Evolutionary conservation across 2,797 vertebrate genomes (phyloP).

Genomic region (Odontamblyopus lacepedii): DNA sequence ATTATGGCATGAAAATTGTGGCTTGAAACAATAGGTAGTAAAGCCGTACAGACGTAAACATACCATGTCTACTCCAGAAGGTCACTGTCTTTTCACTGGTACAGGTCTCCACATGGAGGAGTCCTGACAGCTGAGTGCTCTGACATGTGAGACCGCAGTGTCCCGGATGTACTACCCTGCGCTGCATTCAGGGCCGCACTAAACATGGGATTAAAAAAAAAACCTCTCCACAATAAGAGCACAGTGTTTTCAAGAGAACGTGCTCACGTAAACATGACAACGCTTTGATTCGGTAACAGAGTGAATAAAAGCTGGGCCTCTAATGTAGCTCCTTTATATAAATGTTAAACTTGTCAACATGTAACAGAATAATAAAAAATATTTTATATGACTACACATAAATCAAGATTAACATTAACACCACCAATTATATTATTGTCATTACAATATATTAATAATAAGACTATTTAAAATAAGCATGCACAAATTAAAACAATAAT

Average conservation of each 20-base stretch:
- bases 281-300: background rate
- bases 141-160: constrained; percentile 50
- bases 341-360: no score
- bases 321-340: no score
- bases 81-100: constrained; percentile 1
- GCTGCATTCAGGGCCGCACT: constrained; percentile 37
- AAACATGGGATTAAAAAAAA: constrained; percentile 7
- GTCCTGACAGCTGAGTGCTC: constrained; percentile 52
- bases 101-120: constrained; percentile 33
- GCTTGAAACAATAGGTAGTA: accelerated
- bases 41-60: background rate
- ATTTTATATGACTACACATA: no score
- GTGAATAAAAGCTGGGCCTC: no score
- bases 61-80: constrained; percentile 57
- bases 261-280: background rate
- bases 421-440: no score
- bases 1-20: background rate
- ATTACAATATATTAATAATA: no score
- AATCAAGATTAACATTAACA: no score
- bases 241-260: background rate
- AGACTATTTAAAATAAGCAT: no score
- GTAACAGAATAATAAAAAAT: no score
- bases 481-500: no score
- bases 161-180: constrained; percentile 54
- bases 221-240: accelerated